Base-by-base conservation (phyloP, 2,113 vertebrate species). In the Leuciscus idus region DNA sequence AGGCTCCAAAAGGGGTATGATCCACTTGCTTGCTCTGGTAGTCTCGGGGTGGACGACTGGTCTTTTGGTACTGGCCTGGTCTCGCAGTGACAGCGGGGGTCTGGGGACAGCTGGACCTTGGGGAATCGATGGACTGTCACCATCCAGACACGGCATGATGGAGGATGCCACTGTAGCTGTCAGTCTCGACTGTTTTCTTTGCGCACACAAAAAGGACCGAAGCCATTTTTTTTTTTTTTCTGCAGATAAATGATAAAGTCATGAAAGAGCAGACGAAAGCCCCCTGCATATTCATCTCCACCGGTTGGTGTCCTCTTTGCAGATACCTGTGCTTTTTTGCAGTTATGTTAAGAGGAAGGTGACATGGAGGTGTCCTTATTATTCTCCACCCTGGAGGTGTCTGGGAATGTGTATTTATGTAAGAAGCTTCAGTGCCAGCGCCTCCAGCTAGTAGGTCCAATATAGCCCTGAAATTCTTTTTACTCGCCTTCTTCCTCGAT, bases 381-480 rank as follows among this genome's bases (percentile, higher is more conserved):
- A 85, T 79, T 87, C 66, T 85, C 68, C 70, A 76, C 39, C 64
- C 81, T 62, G 68, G 52, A 83, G 70, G 88, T 61, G 30, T 86
- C 39, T 79, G 52, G 39, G 15, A 85, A 46, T 87, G 86, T 78
- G 82, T 79, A 59, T 84, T 78, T 80, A 33, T 39, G 80, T 43
- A 85, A 68, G 84, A 84, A 87, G 78, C 77, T 87, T 89, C 72
- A 89, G 78, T 85, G 80, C 83, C 61, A 85, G 64, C 52, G 83
- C 88, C 88, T 87, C 52, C 48, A 87, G 85, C 88, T 48, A 89
- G 83, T 57, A 85, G 77, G 79, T 83, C 79, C 84, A 76, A 89
- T 89, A 84, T 83, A 85, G 88, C 57, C 84, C 84, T 85, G 83
- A 80, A 85, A 87, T 85, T 85, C 84, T 80, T 72, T 89, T 85